These are phyloP conservation scores for Zaprionus gabonicus DNA, from an alignment of 1,140 invertebrate genomes.

Conservation along the genomic window DNA sequence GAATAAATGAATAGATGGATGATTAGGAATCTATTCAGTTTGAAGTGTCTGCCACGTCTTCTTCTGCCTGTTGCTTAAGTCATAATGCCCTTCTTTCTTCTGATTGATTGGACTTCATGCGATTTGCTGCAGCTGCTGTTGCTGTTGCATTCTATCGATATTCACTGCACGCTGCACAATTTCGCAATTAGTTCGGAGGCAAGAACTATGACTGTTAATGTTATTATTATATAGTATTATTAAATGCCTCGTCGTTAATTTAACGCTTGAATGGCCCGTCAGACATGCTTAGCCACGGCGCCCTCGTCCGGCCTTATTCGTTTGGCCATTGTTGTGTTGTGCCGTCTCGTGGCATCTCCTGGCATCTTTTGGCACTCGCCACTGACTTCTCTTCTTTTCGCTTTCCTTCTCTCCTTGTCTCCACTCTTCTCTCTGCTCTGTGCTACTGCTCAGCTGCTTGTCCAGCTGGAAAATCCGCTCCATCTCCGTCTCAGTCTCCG, in stretches of 20 bases:
- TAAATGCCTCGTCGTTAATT: slow-evolving; percentile 27
- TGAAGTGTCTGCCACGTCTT: too few species aligned
- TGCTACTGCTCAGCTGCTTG: slow-evolving; percentile 14
- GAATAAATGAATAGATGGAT: too few species aligned
- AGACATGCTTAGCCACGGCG: neutral
- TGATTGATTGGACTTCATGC: too few species aligned
- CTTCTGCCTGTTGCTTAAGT: too few species aligned
- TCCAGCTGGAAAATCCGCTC: slow-evolving; percentile 70
- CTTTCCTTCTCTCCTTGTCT: too few species aligned
- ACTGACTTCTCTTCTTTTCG: too few species aligned
- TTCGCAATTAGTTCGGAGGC: slow-evolving; percentile 45
- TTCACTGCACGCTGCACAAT: slow-evolving; percentile 16
- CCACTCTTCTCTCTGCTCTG: neutral
- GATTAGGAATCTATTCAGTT: too few species aligned
- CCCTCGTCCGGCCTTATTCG: neutral
- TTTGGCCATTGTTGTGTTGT: slow-evolving; percentile 28
- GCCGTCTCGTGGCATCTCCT: neutral
- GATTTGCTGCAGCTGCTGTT: neutral
- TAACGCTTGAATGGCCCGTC: slow-evolving; percentile 44
- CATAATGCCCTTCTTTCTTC: too few species aligned
- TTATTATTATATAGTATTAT: slow-evolving; percentile 39
- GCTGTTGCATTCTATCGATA: neutral
- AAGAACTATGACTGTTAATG: slow-evolving; percentile 10
- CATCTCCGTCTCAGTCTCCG: slow-evolving; percentile 4
- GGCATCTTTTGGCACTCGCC: too few species aligned